Conservation (phyloP, 1,140 invertebrate genomes). For the Neomicropteryx cornuta region DNA sequence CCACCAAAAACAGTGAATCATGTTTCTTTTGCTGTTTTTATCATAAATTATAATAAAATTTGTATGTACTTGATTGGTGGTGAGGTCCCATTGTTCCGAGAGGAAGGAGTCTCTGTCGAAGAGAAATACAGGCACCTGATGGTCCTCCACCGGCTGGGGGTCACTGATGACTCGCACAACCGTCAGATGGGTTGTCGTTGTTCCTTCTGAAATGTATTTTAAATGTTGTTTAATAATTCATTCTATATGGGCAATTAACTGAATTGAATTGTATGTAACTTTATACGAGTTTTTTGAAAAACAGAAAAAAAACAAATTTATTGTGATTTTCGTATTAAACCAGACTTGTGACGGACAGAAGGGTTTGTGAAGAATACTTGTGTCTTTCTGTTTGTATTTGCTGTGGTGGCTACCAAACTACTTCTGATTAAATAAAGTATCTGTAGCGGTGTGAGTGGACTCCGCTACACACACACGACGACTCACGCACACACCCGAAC, state of each 20-base stretch:
- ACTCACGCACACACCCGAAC: too few relatives aligned
- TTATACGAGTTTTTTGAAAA: slow-evolving; percentile 2
- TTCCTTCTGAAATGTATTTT: slow-evolving; percentile 41
- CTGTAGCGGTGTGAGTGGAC: too few relatives aligned
- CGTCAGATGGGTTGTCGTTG: slow-evolving; percentile 62
- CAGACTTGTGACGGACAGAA: too few relatives aligned
- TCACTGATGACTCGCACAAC: slow-evolving; percentile 57
- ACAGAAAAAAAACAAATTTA: too few relatives aligned
- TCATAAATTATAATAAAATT: slow-evolving; percentile 2
- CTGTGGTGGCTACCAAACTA: too few relatives aligned
- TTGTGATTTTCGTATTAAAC: too few relatives aligned
- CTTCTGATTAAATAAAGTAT: too few relatives aligned
- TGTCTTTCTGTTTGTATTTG: too few relatives aligned
- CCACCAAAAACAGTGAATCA: too few relatives aligned
- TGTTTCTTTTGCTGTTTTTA: not conserved
- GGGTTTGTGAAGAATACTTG: too few relatives aligned
- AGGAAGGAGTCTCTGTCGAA: slow-evolving; percentile 47
- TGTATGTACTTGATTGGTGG: slow-evolving; percentile 60
- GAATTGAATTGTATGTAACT: slow-evolving; percentile 2
- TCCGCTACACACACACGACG: too few relatives aligned
- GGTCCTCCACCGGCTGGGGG: slow-evolving; percentile 68
- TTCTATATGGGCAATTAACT: slow-evolving; percentile 3
- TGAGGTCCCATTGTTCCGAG: slow-evolving; percentile 75
- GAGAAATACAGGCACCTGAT: slow-evolving; percentile 80
- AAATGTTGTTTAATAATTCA: not conserved